These are phyloP conservation scores for Poecilia gillii DNA, from an alignment of 2,797 vertebrate genomes.

Conservation along the genomic window DNA sequence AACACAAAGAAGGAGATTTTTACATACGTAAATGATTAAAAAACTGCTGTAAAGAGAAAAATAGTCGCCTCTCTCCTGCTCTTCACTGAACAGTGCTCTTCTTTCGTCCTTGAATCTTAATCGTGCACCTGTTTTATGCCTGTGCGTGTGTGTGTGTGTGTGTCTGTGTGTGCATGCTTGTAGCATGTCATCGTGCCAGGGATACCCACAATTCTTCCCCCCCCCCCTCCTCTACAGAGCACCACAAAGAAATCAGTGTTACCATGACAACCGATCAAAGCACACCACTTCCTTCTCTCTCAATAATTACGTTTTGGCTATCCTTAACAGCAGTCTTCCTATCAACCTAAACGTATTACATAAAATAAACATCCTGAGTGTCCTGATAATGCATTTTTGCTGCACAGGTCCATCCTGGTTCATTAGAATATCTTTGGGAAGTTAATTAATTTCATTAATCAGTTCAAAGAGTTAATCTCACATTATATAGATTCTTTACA, in stretches of 20 bases:
- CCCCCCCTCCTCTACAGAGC: constrained; percentile 51
- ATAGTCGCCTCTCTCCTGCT: constrained; percentile 14
- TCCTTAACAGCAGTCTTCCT: constrained; percentile 29
- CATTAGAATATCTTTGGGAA: not conserved
- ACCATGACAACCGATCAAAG: constrained; percentile 78
- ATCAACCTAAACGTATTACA: constrained; percentile 44
- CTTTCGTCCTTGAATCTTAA: constrained; percentile 71
- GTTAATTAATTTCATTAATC: not conserved
- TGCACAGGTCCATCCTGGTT: not conserved
- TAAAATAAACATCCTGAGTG: constrained; percentile 3
- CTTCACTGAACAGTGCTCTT: constrained; percentile 33
- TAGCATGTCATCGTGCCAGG: constrained; percentile 60
- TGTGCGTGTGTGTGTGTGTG: not conserved
- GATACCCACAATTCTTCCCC: constrained; percentile 69
- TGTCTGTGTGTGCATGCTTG: constrained; percentile 31
- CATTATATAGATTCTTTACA: not conserved
- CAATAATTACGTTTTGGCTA: constrained; percentile 54
- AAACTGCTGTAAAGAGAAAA: constrained; percentile 5
- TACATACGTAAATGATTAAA: constrained; percentile 18
- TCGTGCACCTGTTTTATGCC: constrained; percentile 57
- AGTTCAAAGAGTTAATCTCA: not conserved
- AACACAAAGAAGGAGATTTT: constrained; percentile 26
- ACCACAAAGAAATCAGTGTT: constrained; percentile 76
- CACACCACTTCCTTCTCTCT: constrained; percentile 30
- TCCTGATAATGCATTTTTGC: constrained; percentile 17